phyloP scores from a whole-genome alignment of 2,113 vertebrate genomes.

The crab-eating macaque (Macaca fascicularis) region T2T-MFA8v1.1 NC_088376.1:111685001-111685500 shows the following conservation, averaged over 20 bases:
- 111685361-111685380: rapidly evolving
- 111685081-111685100: not conserved
- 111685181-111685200: not conserved
- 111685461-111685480: conserved; percentile 65
- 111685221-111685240: not conserved
- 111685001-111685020: not conserved
- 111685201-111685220: not conserved
- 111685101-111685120: not conserved
- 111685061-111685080: not conserved
- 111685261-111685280: not conserved
- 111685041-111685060: not conserved
- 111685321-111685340: not conserved
- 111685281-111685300: not conserved
- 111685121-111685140: not conserved
- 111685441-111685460: conserved; percentile 82
- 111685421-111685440: conserved; percentile 84
- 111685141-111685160: not conserved
- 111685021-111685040: not conserved
- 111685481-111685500: conserved; percentile 37
- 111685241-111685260: not conserved
- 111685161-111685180: not conserved
- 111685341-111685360: not conserved
- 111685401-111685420: conserved; percentile 6
- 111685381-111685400: conserved; percentile 72
- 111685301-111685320: not conserved